Percentiles rank a stretch among this genome's conserved stretches.
Conservation (phyloP, 30 jellyfish, hydroid and myxozoan genomes). For the Chrysaora quinquecirrha region DNA sequence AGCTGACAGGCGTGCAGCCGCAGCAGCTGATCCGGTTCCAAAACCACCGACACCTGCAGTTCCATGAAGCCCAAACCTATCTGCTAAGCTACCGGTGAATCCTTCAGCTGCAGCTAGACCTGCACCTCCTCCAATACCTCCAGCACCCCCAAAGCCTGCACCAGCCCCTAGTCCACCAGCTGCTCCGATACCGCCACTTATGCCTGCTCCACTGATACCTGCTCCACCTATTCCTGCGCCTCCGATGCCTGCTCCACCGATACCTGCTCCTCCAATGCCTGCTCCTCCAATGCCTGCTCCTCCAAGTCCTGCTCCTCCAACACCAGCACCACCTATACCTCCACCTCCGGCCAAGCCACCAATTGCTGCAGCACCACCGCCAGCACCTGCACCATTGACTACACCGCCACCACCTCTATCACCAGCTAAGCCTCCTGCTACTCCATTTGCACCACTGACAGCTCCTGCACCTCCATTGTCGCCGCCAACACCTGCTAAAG, state of each 20-base stretch:
- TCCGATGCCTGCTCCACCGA: background rate
- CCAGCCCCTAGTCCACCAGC: slow-evolving; percentile 32
- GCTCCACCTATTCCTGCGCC: background rate
- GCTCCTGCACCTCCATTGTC: slow-evolving; percentile 48
- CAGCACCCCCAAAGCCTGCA: background rate
- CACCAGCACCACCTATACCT: background rate
- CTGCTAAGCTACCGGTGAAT: slow-evolving; percentile 15
- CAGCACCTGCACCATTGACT: slow-evolving; percentile 46
- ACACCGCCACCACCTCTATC: slow-evolving; percentile 60
- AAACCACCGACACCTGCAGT: background rate
- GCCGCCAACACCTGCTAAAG: slow-evolving; percentile 31
- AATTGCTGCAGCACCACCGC: slow-evolving; percentile 53
- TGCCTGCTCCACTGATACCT: slow-evolving; percentile 1
- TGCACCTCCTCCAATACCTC: background rate
- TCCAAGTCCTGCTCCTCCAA: background rate
- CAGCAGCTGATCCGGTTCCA: slow-evolving; percentile 2
- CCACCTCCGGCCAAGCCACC: background rate
- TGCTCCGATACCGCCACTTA: slow-evolving; percentile 42
- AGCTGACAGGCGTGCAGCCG: background rate
- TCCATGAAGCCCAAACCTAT: slow-evolving; percentile 14
- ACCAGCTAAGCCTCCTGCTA: slow-evolving; percentile 77
- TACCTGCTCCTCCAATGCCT: background rate
- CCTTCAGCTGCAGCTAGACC: background rate
- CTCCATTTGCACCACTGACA: background rate
- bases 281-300: background rate